phyloP scores from a whole-genome alignment of 2,888 invertebrate genomes.

The Cataglyphis cursor region DNA sequence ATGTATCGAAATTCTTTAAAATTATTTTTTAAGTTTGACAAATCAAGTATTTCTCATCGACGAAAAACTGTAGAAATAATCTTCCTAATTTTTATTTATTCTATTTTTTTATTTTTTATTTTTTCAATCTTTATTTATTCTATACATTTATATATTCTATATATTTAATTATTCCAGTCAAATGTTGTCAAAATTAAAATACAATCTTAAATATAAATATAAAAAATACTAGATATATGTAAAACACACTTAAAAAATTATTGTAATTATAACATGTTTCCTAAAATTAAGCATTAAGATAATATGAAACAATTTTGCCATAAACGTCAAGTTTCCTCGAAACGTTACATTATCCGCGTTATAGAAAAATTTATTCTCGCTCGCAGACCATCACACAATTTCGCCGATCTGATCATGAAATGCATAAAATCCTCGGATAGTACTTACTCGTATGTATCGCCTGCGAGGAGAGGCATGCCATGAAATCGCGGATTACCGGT shows the following conservation, averaged over 20 bases:
- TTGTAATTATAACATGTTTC: not conserved
- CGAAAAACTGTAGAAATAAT: not conserved
- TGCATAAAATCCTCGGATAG: not conserved
- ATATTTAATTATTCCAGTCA: not conserved
- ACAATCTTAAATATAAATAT: not conserved
- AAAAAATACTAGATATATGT: not conserved
- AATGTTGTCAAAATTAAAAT: not conserved
- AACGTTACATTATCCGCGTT: not conserved
- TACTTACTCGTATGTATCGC: slow-evolving; percentile 44
- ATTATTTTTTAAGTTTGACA: not conserved
- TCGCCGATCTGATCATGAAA: slow-evolving; percentile 18
- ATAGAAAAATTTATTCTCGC: slow-evolving; percentile 11
- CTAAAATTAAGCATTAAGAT: not conserved
- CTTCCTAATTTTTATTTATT: not conserved
- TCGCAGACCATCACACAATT: slow-evolving; percentile 6
- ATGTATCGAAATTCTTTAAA: not conserved
- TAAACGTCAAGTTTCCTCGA: not conserved
- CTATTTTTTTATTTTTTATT: not conserved
- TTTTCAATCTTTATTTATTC: not conserved
- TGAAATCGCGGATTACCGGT: slow-evolving; percentile 60
- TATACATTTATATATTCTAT: not conserved
- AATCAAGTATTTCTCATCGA: not conserved
- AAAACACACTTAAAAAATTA: not conserved
- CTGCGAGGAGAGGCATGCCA: slow-evolving; percentile 30
- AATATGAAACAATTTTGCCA: not conserved